Base-by-base conservation (phyloP, 92 coral and sea anemone species). In the Porites evermanni region DNA sequence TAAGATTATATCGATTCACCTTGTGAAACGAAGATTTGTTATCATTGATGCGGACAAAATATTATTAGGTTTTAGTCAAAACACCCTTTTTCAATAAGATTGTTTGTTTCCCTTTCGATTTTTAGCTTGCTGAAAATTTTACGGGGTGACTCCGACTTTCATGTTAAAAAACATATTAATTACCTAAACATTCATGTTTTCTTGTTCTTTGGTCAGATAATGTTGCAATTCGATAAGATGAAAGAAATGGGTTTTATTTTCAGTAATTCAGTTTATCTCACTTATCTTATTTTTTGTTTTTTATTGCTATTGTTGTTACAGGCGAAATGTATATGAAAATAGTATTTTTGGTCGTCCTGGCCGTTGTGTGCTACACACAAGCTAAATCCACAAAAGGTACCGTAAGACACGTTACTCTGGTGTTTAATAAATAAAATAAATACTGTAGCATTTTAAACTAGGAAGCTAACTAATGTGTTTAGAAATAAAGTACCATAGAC, bases 311-410 rank as follows among this genome's bases (percentile, higher is more conserved):
- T 18, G 8, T 32, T 64, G 2, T 72, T 4, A 8, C 80, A 83
- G 87, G 38, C 71, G 72, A 83, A 65, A 83, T 83, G 87, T 18
- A 83, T 61, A 20, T 75, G 19, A 72, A 74, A 64, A 19, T 83
- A 64, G 84, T 82, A 58, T 63, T 81, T 53, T 58, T 92, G 12
- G 81, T 88, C 78, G 89, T 80, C 47, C 72, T 85, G 52, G 90
- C 87, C 17, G 85, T 84, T 29, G 68, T 90, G 75, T 67, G 87
- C 32, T 53, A 84, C 23, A 85, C 88, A 47, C 92, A 92, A 64
- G 94, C 94, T 20, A 92, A 89, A 56, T 92, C 94, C 12, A 92
- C 94, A 50, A 92, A 88, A 92, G 92, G 94, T 92, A 81, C 76
- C 87, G 61, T 56, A 21, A 16, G 12, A 47, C 17, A 44, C 19